Percentiles rank a stretch among this genome's conserved stretches.
Conservation (phyloP, 2,113 vertebrate species). For the Lycocorax pyrrhopterus region DNA sequence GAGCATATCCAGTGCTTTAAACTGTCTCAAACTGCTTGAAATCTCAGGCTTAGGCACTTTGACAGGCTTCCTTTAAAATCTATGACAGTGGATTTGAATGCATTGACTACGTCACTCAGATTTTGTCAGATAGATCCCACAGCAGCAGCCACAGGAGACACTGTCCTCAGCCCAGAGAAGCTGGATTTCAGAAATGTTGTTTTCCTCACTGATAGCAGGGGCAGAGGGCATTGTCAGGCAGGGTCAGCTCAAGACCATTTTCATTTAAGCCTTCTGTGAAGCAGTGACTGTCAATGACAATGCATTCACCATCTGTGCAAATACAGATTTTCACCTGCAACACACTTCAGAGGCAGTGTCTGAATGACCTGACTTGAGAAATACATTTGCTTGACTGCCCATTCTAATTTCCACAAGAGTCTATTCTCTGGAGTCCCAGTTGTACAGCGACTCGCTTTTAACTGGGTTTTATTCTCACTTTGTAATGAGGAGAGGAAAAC, state of each 20-base stretch:
- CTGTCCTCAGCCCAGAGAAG: neutral
- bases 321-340: neutral
- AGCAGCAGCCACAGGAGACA: neutral
- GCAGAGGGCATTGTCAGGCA: neutral
- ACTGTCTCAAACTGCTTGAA: neutral
- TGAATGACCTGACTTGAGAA: neutral
- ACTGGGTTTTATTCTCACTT: neutral
- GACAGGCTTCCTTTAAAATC: conserved; percentile 39
- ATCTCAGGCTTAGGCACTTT: neutral
- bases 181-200: neutral
- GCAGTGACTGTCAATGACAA: neutral
- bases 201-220: neutral
- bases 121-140: neutral
- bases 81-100: neutral
- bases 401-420: neutral
- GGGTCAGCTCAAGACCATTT: neutral
- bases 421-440: neutral
- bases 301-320: neutral
- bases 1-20: neutral
- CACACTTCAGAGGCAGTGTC: neutral
- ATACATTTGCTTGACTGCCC: neutral
- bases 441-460: neutral
- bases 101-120: neutral
- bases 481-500: neutral
- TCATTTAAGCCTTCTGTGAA: neutral